Base-by-base conservation (phyloP, 2,113 vertebrate species). In the Numida meleagris region DNA sequence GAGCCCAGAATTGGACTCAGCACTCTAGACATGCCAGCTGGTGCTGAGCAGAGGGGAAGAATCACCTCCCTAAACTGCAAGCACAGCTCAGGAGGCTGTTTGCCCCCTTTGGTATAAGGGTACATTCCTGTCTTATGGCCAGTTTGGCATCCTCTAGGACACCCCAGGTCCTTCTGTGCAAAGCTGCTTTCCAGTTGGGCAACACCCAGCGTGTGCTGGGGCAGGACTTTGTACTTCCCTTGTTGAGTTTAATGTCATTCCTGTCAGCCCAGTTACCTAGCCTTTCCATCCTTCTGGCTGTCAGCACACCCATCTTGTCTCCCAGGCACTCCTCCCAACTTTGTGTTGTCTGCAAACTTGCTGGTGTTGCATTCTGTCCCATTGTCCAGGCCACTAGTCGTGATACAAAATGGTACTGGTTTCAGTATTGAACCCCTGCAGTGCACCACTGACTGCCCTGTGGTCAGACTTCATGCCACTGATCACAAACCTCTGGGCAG, bases 201-300 rank as follows among this genome's bases (percentile, higher is more conserved):
- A 15, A 15, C 23, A 20, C 34, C 9, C 58, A 36, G 14, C 4
- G 9, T 61, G 58, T 10, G 5, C 14, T 61, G 59, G 34, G 31
- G 31, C 34, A 63, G 43, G 21, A 51, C 43, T 76, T 34, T 3
- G 13, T 42, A 1, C 23, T 58, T 90, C 16, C 72, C 42, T 51
- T 34, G 12, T 18, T 83, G 24, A 53, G 1, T 29, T 11, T 48
- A 2, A 0, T 3, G 45, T 16, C 31, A 2, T 55, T 73, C 7
- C 36, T 33, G 19, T 53, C 42, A 45, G 68, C 43, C 24, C 23
- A 38, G 2, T 38, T 62, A 36, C 17, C 23, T 15, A 62, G 34
- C 34, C 34, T 27, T 36, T 16, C 24, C 12, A 9, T 38, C 15
- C 34, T 14, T 16, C 59, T 70, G 45, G n/a, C n/a, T 18, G 23